Conservation (phyloP, 2,888 invertebrate species). For the Pimpla rufipes region DNA sequence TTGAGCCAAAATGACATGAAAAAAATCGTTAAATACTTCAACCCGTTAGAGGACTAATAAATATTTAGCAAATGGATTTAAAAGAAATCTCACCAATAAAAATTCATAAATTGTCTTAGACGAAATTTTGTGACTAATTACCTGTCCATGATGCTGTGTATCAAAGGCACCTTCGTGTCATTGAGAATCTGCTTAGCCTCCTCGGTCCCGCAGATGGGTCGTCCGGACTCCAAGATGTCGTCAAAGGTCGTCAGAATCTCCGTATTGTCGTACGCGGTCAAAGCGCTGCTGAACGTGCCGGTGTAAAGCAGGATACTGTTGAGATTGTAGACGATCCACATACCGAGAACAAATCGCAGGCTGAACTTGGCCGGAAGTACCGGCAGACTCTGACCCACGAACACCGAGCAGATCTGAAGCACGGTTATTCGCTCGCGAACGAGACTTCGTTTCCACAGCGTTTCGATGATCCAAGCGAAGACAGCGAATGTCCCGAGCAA, state of each 20-base stretch:
- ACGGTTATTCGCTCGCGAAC: constrained; percentile 63
- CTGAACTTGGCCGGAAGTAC: constrained; percentile 59
- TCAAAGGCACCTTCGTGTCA: constrained; percentile 39
- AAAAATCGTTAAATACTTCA: too few relatives aligned
- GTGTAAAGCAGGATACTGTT: constrained; percentile 61
- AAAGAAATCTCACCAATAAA: too few relatives aligned
- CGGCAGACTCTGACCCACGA: constrained; percentile 49
- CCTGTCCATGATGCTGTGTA: constrained; percentile 59
- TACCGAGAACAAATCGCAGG: constrained; percentile 58
- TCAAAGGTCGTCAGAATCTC: constrained; percentile 41
- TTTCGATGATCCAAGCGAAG: constrained; percentile 13
- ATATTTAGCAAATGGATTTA: too few relatives aligned
- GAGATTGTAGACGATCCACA: constrained; percentile 69
- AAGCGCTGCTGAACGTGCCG: constrained; percentile 68
- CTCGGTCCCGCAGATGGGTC: constrained; percentile 56
- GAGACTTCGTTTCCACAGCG: constrained; percentile 45
- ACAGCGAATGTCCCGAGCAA: constrained; percentile 44
- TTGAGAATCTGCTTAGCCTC: constrained; percentile 47
- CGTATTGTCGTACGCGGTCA: constrained; percentile 46
- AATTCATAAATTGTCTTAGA: background rate
- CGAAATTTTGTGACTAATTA: constrained; percentile 8
- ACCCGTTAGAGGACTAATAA: too few relatives aligned
- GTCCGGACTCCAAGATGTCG: constrained; percentile 64
- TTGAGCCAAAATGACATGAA: too few relatives aligned
- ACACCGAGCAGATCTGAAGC: constrained; percentile 58